Evolutionary conservation across 2,113 vertebrate genomes (phyloP).

Genomic region (Neoarius graeffei): DNA sequence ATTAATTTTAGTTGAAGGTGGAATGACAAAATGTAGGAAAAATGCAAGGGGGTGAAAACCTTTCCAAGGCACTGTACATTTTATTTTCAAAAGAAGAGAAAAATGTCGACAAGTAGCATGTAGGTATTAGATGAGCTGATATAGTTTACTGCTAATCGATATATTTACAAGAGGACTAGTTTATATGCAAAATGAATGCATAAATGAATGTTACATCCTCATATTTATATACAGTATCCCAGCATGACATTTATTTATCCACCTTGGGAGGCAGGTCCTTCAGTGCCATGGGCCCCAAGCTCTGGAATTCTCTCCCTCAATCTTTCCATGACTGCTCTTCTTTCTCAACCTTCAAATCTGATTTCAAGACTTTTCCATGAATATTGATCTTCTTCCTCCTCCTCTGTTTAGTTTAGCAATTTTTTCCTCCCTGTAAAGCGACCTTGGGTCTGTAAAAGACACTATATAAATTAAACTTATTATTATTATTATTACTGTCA

Average conservation of each 20-base stretch:
- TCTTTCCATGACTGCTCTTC: too few relatives aligned
- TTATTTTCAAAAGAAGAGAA: neutral
- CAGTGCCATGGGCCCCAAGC: too few relatives aligned
- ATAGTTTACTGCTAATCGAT: neutral
- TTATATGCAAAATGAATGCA: neutral
- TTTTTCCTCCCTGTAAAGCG: too few relatives aligned
- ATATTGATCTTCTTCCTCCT: too few relatives aligned
- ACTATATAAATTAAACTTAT: too few relatives aligned
- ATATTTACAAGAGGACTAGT: neutral
- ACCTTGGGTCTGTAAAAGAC: too few relatives aligned
- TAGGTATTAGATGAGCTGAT: neutral
- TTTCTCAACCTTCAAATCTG: too few relatives aligned
- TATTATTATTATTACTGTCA: too few relatives aligned
- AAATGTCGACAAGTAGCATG: neutral
- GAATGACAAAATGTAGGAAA: neutral
- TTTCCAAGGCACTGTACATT: neutral
- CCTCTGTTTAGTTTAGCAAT: too few relatives aligned
- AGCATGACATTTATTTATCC: neutral
- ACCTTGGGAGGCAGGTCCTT: too few relatives aligned
- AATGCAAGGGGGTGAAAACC: neutral
- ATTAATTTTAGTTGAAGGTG: neutral
- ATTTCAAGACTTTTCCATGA: too few relatives aligned
- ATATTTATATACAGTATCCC: neutral
- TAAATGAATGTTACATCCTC: neutral
- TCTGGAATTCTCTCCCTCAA: too few relatives aligned